These are phyloP conservation scores for Syngnathoides biaculeatus DNA, from an alignment of 2,113 vertebrate species.

Conservation along the genomic window DNA sequence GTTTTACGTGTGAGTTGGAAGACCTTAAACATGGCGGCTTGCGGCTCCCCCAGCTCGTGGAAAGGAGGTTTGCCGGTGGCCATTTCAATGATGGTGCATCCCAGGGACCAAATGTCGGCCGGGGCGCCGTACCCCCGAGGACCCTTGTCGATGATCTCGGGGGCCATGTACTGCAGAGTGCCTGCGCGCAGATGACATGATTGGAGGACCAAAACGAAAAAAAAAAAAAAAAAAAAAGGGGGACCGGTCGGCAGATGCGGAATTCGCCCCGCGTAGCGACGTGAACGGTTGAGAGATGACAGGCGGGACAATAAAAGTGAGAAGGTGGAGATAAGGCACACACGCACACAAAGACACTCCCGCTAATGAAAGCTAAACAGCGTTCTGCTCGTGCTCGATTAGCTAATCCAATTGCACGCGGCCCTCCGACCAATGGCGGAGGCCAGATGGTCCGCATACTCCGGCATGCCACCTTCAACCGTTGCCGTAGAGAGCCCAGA, in stretches of 20 bases:
- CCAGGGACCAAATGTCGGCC: conserved; percentile 97
- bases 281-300: not conserved
- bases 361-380: conserved; percentile 74
- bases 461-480: conserved; percentile 4
- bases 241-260: not conserved
- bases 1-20: too few species aligned
- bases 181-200: conserved; percentile 66
- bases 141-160: conserved; percentile 98
- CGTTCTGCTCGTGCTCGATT: conserved; percentile 59
- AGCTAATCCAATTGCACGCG: conserved; percentile 65
- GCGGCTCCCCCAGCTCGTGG: conserved; percentile 94
- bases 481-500: conserved; percentile 14
- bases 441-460: conserved; percentile 55
- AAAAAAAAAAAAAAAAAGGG: not conserved
- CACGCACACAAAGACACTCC: conserved; percentile 37
- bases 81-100: conserved; percentile 99
- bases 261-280: not conserved
- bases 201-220: too few species aligned
- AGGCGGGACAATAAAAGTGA: not conserved
- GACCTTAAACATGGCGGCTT: conserved; percentile 99
- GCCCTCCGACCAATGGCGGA: conserved; percentile 41
- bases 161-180: conserved; percentile 98
- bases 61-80: conserved; percentile 96
- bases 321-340: conserved; percentile 14
- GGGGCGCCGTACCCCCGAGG: conserved; percentile 95